Percentiles rank a stretch among this genome's conserved stretches.
Conservation (phyloP, 2,888 invertebrate species). For the Girardia tigrina region DNA sequence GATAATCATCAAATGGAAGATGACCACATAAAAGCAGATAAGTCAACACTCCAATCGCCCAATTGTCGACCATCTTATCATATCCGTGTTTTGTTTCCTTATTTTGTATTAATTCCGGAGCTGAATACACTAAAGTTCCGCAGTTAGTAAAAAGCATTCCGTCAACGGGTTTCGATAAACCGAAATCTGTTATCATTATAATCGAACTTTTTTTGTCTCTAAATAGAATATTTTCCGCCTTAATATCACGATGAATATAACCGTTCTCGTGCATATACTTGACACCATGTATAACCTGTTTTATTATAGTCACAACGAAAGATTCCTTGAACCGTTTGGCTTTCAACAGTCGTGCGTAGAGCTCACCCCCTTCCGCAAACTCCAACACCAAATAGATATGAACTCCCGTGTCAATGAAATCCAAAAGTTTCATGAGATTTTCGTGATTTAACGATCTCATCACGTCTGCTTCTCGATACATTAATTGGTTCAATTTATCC, state of each 20-base stretch:
- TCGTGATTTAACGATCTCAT: slow-evolving; percentile 25
- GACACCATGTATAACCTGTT: slow-evolving; percentile 29
- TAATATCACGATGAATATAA: slow-evolving; percentile 32
- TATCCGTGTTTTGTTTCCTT: slow-evolving; percentile 27
- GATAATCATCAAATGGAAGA: slow-evolving; percentile 29
- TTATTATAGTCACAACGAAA: neutral
- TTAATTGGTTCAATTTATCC: neutral
- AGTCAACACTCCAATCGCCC: slow-evolving; percentile 32
- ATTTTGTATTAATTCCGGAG: slow-evolving; percentile 31
- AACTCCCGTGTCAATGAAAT: slow-evolving; percentile 17
- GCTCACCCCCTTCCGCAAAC: slow-evolving; percentile 32
- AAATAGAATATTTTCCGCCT: slow-evolving; percentile 34
- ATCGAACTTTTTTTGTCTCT: neutral
- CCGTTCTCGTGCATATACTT: slow-evolving; percentile 30
- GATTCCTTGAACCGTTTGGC: neutral
- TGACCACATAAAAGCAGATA: slow-evolving; percentile 32
- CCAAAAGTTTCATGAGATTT: slow-evolving; percentile 32
- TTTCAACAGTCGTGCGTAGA: slow-evolving; percentile 25
- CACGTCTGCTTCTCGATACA: slow-evolving; percentile 27
- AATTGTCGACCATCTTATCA: slow-evolving; percentile 21
- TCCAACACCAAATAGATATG: slow-evolving; percentile 28
- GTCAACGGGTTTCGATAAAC: slow-evolving; percentile 9
- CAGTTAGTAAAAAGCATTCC: slow-evolving; percentile 29
- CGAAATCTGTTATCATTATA: slow-evolving; percentile 31
- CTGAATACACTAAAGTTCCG: slow-evolving; percentile 33